Evolutionary conservation across 2,888 invertebrate species (phyloP).

Genomic region (Ellobium chinense): DNA sequence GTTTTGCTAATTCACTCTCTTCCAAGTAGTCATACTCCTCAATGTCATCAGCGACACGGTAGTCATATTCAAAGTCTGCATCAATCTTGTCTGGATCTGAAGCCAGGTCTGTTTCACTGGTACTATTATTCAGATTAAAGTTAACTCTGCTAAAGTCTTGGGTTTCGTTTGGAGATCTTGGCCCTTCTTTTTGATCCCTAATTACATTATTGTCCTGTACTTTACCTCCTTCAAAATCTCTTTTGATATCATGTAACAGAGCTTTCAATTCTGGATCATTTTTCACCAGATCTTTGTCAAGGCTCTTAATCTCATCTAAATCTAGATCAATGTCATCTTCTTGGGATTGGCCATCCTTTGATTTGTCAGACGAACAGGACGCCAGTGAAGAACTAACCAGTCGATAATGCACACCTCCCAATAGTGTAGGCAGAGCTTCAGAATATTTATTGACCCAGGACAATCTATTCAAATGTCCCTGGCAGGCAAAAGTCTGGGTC

Average conservation of each 20-base stretch:
- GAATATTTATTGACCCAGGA: too few relatives aligned
- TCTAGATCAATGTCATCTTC: background rate
- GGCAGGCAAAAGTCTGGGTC: too few relatives aligned
- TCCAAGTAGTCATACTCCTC: slow-evolving; percentile 43
- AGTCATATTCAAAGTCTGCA: slow-evolving; percentile 37
- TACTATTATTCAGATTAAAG: background rate
- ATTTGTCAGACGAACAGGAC: too few relatives aligned
- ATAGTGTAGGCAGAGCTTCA: too few relatives aligned
- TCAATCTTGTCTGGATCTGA: background rate
- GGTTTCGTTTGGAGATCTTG: background rate
- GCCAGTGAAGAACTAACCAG: too few relatives aligned
- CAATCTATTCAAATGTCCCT: too few relatives aligned
- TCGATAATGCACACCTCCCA: too few relatives aligned
- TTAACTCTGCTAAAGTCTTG: background rate
- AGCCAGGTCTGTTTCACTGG: background rate
- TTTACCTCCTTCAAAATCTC: slow-evolving; percentile 4
- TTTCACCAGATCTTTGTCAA: background rate
- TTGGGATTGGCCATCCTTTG: too few relatives aligned
- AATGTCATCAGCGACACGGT: slow-evolving; percentile 38
- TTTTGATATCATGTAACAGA: background rate
- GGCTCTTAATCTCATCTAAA: background rate
- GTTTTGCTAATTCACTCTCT: background rate
- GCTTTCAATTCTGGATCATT: slow-evolving; percentile 14
- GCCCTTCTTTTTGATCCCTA: background rate
- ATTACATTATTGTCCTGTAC: background rate